Percentiles rank a stretch among this genome's conserved stretches.
These are phyloP conservation scores for Hormaphis cornu DNA, from an alignment of 1,140 invertebrate genomes.

Conservation along the genomic window DNA sequence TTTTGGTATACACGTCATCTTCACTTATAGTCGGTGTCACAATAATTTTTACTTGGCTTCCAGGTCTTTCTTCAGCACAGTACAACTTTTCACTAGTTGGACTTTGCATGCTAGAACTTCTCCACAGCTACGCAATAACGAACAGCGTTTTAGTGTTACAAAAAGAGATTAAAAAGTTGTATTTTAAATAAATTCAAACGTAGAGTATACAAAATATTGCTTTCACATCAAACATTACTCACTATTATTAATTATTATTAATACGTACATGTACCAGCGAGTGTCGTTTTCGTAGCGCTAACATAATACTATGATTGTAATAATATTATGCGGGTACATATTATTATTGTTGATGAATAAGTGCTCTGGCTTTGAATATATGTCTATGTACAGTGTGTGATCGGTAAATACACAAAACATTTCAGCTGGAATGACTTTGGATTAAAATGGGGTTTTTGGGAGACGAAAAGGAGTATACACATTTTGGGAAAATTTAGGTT, in stretches of 20 bases:
- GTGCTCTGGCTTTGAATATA: conserved; percentile 13
- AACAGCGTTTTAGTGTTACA: conserved; percentile 1
- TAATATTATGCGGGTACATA: not conserved
- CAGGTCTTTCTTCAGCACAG: not conserved
- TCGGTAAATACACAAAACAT: no score
- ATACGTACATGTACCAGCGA: conserved; percentile 4
- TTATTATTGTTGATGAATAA: not conserved
- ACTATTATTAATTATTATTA: no score
- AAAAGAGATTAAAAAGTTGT: conserved; percentile 11
- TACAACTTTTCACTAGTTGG: not conserved
- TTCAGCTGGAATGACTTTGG: no score
- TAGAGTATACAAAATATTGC: conserved; percentile 8
- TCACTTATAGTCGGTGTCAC: conserved; percentile 20
- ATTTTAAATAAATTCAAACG: conserved; percentile 2
- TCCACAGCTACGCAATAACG: conserved; percentile 1
- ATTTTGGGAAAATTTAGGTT: no score
- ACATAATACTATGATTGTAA: not conserved
- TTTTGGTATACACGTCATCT: not conserved
- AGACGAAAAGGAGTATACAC: no score
- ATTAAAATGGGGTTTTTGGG: no score
- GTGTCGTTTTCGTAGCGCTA: conserved; percentile 1
- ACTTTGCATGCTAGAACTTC: conserved; percentile 21
- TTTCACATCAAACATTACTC: not conserved
- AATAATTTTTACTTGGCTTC: conserved; percentile 13
- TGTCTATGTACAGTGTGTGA: no score